Base-by-base conservation (phyloP, 2,888 invertebrate genomes). In the Hofmannophila pseudospretella region DNA sequence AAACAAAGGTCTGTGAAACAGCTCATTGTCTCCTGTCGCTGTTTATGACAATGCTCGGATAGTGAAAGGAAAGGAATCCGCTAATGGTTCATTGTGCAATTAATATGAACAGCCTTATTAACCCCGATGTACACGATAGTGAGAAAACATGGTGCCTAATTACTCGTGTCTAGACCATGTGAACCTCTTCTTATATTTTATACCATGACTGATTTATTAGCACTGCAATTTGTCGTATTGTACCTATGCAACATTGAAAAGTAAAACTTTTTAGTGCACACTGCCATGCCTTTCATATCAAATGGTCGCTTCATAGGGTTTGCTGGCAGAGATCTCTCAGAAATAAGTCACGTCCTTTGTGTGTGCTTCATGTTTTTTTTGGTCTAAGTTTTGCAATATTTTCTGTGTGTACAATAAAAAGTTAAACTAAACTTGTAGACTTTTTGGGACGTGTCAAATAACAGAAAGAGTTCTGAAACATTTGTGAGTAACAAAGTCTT, bases 61-160 rank as follows among this genome's bases (percentile, higher is more conserved):
- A 71, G 75, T 70, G 75, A 77, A 75, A 75, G 74, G 75, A 77
- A 75, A 75, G 74, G 74, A 61, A 67, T 61, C 55, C 39, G 47
- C 53, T 65, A 67, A 69, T 59, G 61, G 60, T 49, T 51, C 58
- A 67, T 67, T 69, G 70, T 67, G 62, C 61, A 67, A 71, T 76
- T 75, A 70, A 68, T 67, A 69, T 69, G 68, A 71, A 67, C 56
- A 48, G 58, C 38, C 63, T 67, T 68, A 67, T 66, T 73, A 73
- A 67, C 69, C 72, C 54, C 64, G 58, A 66, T 71, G 62, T 58
- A 42, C 62, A 61, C 61, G 65, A 68, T 58, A 66, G 63, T 71
- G 69, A 54, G 64, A 69, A 70, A 62, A 64, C 59, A 54, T 56
- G 25, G 5, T 11, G 10, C 16, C 26, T 38, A 30, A 38, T 30